Base-by-base conservation (phyloP, 1,140 invertebrate species). In the Caenorhabditis inopinata region DNA sequence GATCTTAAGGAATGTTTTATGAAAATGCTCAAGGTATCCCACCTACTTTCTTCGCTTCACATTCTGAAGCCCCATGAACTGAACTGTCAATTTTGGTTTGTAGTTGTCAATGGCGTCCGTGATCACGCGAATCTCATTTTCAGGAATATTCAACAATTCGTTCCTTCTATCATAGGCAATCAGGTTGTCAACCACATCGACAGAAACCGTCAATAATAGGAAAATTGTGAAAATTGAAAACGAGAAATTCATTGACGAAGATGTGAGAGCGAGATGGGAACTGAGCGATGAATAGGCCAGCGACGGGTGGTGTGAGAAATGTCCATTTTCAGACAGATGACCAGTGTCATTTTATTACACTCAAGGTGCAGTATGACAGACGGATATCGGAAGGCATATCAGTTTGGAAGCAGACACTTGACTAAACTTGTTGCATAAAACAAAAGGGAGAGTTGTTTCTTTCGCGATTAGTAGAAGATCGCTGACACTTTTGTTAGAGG, bases 401-500 rank as follows among this genome's bases (percentile, higher is more conserved):
- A 58, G 18, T 23, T 23, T 1, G 35, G 51, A 58, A 32, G 51
- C n/a, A n/a, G n/a, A n/a, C n/a, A 68, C 23, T 29, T 68, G 58
- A n/a, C 58, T 38, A 68, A 68, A 68, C 58, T 68, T 68, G 58
- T 68, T 68, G 32, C 58, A 68, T 68, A 38, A n/a, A 68, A 68
- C n/a, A 68, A 68, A 68, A 68, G 58, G 14, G 32, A 68, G 29
- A 68, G 58, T 58, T 58, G 29, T 42, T 42, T 42, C 38, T 42
- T 7, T 7, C 14, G 38, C 14, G 38, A n/a, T n/a, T n/a, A n/a
- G n/a, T n/a, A n/a, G n/a, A n/a, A n/a, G n/a, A n/a, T 42, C 38
- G 14, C 14, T 42, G 38, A 14, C 38, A 42, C 14, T 7, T 42
- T 42, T 42, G 38, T 5, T n/a, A n/a, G n/a, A n/a, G n/a, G n/a